Evolutionary conservation across 2,797 vertebrate genomes (phyloP), one percentile per base, ranked within the genome.

Genomic region (Notamacropus eugenii): DNA sequence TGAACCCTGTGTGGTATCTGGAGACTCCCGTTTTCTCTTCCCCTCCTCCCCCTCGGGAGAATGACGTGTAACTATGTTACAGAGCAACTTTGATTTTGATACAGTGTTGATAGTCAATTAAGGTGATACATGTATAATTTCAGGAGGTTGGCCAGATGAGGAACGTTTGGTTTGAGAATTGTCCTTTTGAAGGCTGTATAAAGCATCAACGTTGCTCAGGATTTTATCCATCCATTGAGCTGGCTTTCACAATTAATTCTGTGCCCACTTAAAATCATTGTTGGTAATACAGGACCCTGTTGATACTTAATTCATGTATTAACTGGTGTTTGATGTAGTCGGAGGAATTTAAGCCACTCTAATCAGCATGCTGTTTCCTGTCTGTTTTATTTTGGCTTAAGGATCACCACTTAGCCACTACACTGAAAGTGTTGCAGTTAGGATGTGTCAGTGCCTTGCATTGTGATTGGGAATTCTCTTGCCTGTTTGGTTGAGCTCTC

Each of bases 321-420:
- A 74, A 96, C 93, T 95, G 97, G 67, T 93, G 95, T 92, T 46
- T 14, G 96, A 95, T 94, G 96, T 97, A 40, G 95, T 91, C 92
- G 0, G 95, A 91, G 96, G 97, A 95, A 95, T 96, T 87, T 96
- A 93, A 95, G 91, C 96, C 16, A 92, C 96, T 82, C 96, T 40
- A 29, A 82, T 67, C 97, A 90, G 93, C 95, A 27, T 87, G 96
- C 58, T 93, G 93, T 19, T 97, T 98, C 97, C 97, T 97, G 97
- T 95, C 91, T n/a, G 93, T 96, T 96, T 97, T 97, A 97, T 97
- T 98, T 98, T 95, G 97, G 95, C 93, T 96, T 94, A 82, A 54
- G 93, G 96, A 96, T 96, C 96, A 52, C 94, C 2, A 27, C 94
- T 55, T 95, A 94, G 96, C 90, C 91, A 54, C 95, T 74, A 93